Conservation (phyloP, 2,113 vertebrate species). For the Naja naja region DNA sequence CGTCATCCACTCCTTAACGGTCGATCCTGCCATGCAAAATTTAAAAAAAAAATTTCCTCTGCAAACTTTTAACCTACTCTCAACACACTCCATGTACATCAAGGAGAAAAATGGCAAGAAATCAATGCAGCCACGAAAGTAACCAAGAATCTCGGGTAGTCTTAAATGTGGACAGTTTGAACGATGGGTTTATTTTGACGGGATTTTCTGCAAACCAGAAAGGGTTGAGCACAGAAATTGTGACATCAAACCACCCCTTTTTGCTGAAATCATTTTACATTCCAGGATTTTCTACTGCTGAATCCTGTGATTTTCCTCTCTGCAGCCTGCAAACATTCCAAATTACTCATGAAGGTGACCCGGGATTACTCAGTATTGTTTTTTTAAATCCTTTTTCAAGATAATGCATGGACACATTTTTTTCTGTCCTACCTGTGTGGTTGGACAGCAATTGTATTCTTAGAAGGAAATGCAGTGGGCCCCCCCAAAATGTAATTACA, state of each 20-base stretch:
- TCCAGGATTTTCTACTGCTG: background rate
- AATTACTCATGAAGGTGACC: background rate
- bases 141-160: background rate
- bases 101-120: background rate
- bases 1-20: fast-evolving
- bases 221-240: background rate
- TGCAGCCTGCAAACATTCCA: background rate
- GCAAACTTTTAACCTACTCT: background rate
- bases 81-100: fast-evolving
- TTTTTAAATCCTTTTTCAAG: background rate
- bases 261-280: background rate
- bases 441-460: background rate
- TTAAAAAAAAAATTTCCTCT: background rate
- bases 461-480: background rate
- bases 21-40: background rate
- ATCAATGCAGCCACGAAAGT: background rate
- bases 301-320: background rate
- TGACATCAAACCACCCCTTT: background rate
- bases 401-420: background rate
- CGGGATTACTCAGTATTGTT: background rate
- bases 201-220: background rate
- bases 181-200: fast-evolving
- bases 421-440: background rate
- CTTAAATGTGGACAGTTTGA: background rate
- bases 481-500: background rate